phyloP scores from a whole-genome alignment of 2,113 vertebrate species.

The Takifugu bimaculatus region DNA sequence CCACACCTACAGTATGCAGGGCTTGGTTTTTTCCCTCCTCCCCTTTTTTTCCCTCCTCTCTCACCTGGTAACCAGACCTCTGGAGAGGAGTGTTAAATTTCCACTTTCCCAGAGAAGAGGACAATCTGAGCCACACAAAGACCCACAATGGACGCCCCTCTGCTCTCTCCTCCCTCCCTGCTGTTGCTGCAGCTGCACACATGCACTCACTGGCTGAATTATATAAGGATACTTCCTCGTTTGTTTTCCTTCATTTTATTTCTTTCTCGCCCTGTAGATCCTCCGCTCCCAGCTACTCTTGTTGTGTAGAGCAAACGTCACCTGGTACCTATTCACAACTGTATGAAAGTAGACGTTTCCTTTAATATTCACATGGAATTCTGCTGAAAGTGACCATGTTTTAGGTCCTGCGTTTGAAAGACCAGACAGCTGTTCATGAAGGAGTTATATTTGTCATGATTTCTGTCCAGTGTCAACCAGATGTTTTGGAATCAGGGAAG shows the following conservation, averaged over 20 bases:
- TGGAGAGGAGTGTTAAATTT: slow-evolving; percentile 75
- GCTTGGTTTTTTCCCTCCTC: slow-evolving; percentile 47
- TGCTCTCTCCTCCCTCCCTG: slow-evolving; percentile 58
- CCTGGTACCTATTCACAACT: too few relatives aligned
- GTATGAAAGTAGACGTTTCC: too few relatives aligned
- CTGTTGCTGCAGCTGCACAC: slow-evolving; percentile 50
- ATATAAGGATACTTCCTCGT: slow-evolving; percentile 16
- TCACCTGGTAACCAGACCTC: slow-evolving; percentile 79
- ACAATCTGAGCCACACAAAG: slow-evolving; percentile 75
- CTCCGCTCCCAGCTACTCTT: neutral
- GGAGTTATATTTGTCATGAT: too few relatives aligned
- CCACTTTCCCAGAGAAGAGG: slow-evolving; percentile 79
- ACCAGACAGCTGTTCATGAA: too few relatives aligned
- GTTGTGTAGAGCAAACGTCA: too few relatives aligned
- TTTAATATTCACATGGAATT: too few relatives aligned
- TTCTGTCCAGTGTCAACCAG: too few relatives aligned
- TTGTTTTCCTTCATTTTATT: slow-evolving; percentile 2
- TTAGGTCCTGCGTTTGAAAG: too few relatives aligned
- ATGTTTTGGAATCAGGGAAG: too few relatives aligned
- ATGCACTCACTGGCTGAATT: slow-evolving; percentile 25
- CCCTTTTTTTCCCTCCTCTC: slow-evolving; percentile 64
- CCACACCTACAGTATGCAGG: slow-evolving; percentile 54
- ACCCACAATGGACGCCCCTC: slow-evolving; percentile 67
- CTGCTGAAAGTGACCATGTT: too few relatives aligned
- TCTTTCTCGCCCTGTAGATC: neutral